These are phyloP conservation scores for Gorsachius goisagi DNA, from an alignment of 2,113 vertebrate species.

Conservation along the genomic window DNA sequence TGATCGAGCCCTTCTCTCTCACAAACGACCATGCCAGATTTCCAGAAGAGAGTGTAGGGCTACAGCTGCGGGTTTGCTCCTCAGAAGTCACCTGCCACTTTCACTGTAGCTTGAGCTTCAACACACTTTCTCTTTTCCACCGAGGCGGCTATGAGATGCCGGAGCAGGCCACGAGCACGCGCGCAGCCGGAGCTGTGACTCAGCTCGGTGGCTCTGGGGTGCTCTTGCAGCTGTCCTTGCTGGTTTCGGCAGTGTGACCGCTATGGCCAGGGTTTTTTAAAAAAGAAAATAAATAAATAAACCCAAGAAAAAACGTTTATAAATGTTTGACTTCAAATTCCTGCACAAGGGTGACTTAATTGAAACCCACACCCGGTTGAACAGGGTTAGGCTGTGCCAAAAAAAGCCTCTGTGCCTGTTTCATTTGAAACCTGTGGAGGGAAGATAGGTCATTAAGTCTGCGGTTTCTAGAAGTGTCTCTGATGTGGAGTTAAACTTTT, in stretches of 20 bases:
- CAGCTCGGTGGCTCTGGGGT: not conserved
- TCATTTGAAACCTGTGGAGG: not conserved
- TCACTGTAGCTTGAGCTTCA: not conserved
- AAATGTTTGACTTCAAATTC: not conserved
- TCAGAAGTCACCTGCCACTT: not conserved
- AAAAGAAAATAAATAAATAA: not conserved
- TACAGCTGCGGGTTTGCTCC: not conserved
- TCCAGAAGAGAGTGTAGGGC: not conserved
- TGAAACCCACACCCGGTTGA: not conserved
- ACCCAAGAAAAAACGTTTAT: not conserved
- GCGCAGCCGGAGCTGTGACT: not conserved
- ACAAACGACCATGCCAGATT: not conserved
- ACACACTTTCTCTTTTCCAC: not conserved
- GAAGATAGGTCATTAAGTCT: not conserved
- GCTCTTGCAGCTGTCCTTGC: not conserved
- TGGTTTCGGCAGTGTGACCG: not conserved
- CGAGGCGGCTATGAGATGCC: not conserved
- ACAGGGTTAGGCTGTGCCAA: not conserved
- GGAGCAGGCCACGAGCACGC: not conserved
- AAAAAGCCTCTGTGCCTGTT: slow-evolving; percentile 10
- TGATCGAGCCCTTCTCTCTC: not conserved
- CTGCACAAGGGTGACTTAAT: not conserved
- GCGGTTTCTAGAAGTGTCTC: slow-evolving; percentile 10
- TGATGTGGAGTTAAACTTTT: not conserved
- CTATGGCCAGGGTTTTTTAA: not conserved